Evolutionary conservation across 2,888 invertebrate genomes (phyloP).

Genomic region (Flexamia atlantica): DNA sequence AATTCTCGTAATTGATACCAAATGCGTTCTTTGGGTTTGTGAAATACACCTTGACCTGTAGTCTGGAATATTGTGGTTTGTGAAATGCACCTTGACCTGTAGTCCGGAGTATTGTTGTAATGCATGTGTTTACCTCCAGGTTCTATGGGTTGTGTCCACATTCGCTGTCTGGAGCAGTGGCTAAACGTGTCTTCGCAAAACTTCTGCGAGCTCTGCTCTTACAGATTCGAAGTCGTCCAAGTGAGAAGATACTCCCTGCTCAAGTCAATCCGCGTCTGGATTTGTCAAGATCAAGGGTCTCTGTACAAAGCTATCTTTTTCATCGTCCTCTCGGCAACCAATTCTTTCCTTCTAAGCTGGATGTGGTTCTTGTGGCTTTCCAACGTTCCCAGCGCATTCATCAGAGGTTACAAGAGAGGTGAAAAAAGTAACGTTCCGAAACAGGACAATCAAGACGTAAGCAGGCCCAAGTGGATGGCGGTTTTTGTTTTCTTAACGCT

Average conservation of each 20-base stretch:
- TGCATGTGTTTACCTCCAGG: not conserved
- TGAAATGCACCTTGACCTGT: too few species aligned
- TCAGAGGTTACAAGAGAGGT: not conserved
- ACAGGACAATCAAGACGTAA: not conserved
- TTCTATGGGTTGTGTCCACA: constrained; percentile 50
- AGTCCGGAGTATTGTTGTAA: not conserved
- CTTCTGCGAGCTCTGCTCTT: constrained; percentile 48
- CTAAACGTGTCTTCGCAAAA: constrained; percentile 27
- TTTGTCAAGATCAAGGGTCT: not conserved
- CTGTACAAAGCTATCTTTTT: constrained; percentile 8
- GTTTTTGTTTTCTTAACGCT: constrained; percentile 35
- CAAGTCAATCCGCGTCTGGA: not conserved
- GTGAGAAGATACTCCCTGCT: constrained; percentile 42
- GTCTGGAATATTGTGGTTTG: too few species aligned
- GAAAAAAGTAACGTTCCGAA: not conserved
- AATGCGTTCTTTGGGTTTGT: too few species aligned
- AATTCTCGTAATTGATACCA: too few species aligned
- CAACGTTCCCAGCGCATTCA: constrained; percentile 1
- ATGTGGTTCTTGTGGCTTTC: constrained; percentile 47
- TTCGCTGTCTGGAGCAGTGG: constrained; percentile 44
- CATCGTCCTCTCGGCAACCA: not conserved
- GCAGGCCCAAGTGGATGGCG: constrained; percentile 27
- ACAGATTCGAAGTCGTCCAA: constrained; percentile 46
- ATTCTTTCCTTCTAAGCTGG: constrained; percentile 25
- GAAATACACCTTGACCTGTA: too few species aligned